Evolutionary conservation across 2,113 vertebrate species (phyloP).

Genomic region (Eptesicus fuscus): DNA sequence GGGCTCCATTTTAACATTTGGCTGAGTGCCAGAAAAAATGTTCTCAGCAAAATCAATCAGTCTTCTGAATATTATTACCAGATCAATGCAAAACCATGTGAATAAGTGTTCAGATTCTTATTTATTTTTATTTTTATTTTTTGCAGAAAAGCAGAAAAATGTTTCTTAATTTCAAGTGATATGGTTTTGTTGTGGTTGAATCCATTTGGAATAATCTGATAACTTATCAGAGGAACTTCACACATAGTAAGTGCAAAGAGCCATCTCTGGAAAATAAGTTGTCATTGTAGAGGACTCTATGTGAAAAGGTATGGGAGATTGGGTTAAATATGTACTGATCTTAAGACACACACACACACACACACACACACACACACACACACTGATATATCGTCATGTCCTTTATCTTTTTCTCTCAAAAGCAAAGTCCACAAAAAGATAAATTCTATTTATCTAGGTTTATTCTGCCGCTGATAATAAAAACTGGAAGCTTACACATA

Average conservation of each 20-base stretch:
- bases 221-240: neutral
- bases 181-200: neutral
- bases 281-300: neutral
- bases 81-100: neutral
- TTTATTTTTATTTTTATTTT: neutral
- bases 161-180: neutral
- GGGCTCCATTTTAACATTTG: neutral
- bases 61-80: neutral
- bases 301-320: neutral
- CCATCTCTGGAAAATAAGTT: neutral
- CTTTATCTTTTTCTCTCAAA: neutral
- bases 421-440: neutral
- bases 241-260: neutral
- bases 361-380: too few species aligned
- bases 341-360: neutral
- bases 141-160: neutral
- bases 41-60: neutral
- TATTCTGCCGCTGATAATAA: neutral
- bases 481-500: neutral
- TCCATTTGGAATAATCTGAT: neutral
- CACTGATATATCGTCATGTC: neutral
- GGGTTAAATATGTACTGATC: neutral
- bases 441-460: neutral
- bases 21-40: neutral
- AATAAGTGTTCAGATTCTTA: neutral